Percentiles rank a stretch among this genome's conserved stretches.
Conservation (phyloP, 2,113 vertebrate species). For the Gymnobelideus leadbeateri region DNA sequence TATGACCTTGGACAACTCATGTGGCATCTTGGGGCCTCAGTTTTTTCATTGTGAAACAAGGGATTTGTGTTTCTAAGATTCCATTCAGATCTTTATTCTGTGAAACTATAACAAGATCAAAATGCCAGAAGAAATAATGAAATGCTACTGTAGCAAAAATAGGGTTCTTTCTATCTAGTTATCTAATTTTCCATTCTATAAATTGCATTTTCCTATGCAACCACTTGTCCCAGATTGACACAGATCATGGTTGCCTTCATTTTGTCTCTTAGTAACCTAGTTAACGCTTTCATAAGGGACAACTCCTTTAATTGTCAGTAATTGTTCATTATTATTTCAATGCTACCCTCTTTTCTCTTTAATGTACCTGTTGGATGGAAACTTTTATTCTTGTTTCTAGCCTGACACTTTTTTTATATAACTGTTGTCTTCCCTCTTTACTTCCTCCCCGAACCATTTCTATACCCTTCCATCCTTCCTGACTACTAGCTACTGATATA, state of each 20-base stretch:
- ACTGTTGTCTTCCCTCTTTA: background rate
- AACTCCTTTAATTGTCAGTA: constrained; percentile 20
- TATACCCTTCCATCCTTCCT: background rate
- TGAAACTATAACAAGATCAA: background rate
- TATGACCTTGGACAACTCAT: background rate
- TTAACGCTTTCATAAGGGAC: constrained; percentile 51
- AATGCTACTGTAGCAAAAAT: background rate
- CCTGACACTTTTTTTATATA: background rate
- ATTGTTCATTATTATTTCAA: constrained; percentile 42
- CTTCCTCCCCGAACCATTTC: background rate
- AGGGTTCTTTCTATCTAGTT: background rate
- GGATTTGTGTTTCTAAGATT: background rate
- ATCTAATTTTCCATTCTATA: constrained; percentile 18
- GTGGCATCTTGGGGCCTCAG: background rate
- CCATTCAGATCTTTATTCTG: background rate
- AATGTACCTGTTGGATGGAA: background rate
- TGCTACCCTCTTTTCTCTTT: background rate
- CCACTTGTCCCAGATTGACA: constrained; percentile 48
- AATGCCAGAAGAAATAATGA: background rate
- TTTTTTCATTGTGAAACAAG: background rate
- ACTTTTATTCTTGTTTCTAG: constrained; percentile 18
- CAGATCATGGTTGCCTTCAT: constrained; percentile 1
- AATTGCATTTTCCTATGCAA: constrained; percentile 8
- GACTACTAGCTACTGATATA: background rate
- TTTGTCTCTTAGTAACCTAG: constrained; percentile 50